Evolutionary conservation across 2,113 vertebrate genomes (phyloP).

Genomic region (Mustelus asterias): DNA sequence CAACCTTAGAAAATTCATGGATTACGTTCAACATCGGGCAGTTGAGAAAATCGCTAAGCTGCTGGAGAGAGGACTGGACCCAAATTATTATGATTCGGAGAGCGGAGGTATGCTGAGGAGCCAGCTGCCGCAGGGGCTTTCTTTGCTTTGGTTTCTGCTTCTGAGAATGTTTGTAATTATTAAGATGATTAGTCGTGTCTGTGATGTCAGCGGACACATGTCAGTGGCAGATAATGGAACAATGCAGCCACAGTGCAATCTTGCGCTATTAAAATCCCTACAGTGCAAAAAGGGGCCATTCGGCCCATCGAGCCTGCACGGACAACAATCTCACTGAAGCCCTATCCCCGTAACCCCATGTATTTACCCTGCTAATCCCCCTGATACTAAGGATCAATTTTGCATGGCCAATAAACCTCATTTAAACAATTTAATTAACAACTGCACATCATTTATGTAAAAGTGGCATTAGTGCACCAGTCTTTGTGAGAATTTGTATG

Average conservation of each 20-base stretch:
- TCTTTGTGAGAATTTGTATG: too few relatives aligned
- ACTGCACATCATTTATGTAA: neutral
- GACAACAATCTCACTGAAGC: too few relatives aligned
- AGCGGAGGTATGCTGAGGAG: constrained; percentile 67
- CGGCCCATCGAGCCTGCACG: too few relatives aligned
- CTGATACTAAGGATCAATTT: too few relatives aligned
- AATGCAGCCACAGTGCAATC: neutral
- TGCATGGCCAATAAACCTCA: too few relatives aligned
- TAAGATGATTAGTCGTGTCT: neutral
- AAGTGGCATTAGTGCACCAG: too few relatives aligned
- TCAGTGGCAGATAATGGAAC: neutral
- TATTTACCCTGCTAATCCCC: too few relatives aligned
- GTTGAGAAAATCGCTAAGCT: constrained; percentile 81
- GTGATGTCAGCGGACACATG: neutral
- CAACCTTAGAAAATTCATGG: constrained; percentile 88
- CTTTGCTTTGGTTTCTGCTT: neutral
- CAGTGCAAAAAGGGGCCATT: too few relatives aligned
- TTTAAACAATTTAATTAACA: neutral
- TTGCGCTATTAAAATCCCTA: too few relatives aligned
- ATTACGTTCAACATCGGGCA: constrained; percentile 74
- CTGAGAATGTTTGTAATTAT: neutral
- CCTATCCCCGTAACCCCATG: too few relatives aligned
- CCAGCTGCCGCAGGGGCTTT: neutral
- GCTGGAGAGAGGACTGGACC: constrained; percentile 86
- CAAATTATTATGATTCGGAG: constrained; percentile 88